Percentiles rank a stretch among this genome's conserved stretches.
These are phyloP conservation scores for Axis porcinus DNA, from an alignment of 2,113 vertebrate species.

Conservation along the genomic window DNA sequence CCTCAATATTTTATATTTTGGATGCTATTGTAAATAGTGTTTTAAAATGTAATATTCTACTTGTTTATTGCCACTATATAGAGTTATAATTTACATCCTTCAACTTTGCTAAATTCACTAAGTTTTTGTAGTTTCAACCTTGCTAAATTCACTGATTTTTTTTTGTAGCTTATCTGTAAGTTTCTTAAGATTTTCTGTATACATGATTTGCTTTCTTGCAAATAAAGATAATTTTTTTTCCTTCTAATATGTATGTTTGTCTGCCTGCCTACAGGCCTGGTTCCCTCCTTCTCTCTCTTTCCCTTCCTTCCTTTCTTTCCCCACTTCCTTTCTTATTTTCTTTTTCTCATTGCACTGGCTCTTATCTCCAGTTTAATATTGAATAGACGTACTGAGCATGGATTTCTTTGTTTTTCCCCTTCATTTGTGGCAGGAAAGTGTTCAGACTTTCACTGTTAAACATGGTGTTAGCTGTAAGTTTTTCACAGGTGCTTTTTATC, in stretches of 20 bases:
- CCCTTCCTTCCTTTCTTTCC: not conserved
- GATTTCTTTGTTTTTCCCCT: not conserved
- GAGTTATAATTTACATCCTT: not conserved
- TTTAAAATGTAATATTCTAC: not conserved
- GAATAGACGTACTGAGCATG: not conserved
- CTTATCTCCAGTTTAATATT: not conserved
- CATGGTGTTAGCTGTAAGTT: not conserved
- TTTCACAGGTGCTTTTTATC: not conserved
- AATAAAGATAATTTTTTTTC: not conserved
- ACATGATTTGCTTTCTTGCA: not conserved
- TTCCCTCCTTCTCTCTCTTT: not conserved
- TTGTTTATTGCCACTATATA: not conserved
- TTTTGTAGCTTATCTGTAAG: not conserved
- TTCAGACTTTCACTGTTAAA: not conserved
- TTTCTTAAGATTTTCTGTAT: slow-evolving; percentile 1
- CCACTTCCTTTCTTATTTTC: not conserved
- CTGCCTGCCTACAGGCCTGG: not conserved
- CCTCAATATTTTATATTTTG: not conserved
- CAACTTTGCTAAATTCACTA: not conserved
- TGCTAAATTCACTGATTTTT: not conserved
- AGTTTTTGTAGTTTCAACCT: not conserved
- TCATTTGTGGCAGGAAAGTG: not conserved
- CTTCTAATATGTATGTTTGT: not conserved
- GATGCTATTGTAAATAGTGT: not conserved
- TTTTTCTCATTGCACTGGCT: not conserved